Percentiles rank a stretch among this genome's conserved stretches.
Conservation (phyloP, 2,797 vertebrate species). For the Spondyliosoma cantharus region DNA sequence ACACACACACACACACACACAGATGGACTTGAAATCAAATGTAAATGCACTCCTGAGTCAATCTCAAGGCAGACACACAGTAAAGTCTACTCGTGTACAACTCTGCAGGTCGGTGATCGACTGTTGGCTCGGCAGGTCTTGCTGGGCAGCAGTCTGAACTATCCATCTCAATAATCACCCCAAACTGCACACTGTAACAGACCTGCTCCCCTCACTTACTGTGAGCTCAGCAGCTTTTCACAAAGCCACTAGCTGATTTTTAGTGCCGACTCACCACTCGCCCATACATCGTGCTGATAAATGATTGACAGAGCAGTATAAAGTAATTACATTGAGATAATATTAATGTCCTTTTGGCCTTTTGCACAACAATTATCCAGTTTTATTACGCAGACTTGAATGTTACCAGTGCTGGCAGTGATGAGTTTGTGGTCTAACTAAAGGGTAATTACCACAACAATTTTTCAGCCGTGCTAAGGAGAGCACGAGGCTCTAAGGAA, state of each 20-base stretch:
- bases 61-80: not conserved
- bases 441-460: constrained; percentile 11
- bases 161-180: constrained; percentile 69
- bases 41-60: constrained; percentile 1
- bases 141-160: constrained; percentile 50
- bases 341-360: not conserved
- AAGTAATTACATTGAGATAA: constrained; percentile 47
- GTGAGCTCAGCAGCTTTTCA: constrained; percentile 71
- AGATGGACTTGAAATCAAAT: not conserved
- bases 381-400: constrained; percentile 19
- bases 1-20: not conserved
- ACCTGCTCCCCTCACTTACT: constrained; percentile 57
- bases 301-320: constrained; percentile 47
- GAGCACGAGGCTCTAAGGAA: not conserved
- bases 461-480: not conserved
- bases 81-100: constrained; percentile 19
- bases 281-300: constrained; percentile 51
- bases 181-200: constrained; percentile 63
- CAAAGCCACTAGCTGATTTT: constrained; percentile 51
- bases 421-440: constrained; percentile 7
- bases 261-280: constrained; percentile 63
- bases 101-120: constrained; percentile 50
- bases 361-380: constrained; percentile 16
- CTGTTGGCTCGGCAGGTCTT: constrained; percentile 26
- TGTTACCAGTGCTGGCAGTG: not conserved